phyloP scores from a whole-genome alignment of 2,888 invertebrate species.

The Parnassius mnemosyne region DNA sequence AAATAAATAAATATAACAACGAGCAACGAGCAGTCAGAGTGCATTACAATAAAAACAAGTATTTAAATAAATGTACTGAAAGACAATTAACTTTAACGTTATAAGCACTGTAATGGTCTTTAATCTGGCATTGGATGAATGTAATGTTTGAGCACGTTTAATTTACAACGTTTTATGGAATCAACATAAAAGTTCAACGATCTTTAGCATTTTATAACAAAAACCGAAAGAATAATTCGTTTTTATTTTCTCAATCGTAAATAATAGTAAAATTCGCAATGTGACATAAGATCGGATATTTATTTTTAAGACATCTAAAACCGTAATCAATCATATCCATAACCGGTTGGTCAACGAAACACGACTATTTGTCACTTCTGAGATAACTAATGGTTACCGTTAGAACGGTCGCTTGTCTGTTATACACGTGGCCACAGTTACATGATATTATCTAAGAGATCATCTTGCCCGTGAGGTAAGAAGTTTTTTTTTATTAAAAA shows the following conservation, averaged over 20 bases:
- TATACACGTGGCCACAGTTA: slow-evolving; percentile 3
- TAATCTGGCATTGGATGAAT: too few relatives aligned
- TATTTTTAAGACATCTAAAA: slow-evolving; percentile 2
- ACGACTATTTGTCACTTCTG: slow-evolving; percentile 19
- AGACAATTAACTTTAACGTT: too few relatives aligned
- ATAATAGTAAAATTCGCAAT: background rate
- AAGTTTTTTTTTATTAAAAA: background rate
- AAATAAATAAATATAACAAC: too few relatives aligned
- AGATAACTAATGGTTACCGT: slow-evolving; percentile 25
- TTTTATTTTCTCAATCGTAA: background rate
- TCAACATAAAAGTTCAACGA: too few relatives aligned
- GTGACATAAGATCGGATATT: background rate
- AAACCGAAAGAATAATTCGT: too few relatives aligned
- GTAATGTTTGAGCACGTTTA: too few relatives aligned
- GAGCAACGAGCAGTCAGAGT: too few relatives aligned
- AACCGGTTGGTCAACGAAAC: slow-evolving; percentile 20
- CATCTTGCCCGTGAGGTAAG: slow-evolving; percentile 5
- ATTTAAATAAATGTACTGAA: too few relatives aligned
- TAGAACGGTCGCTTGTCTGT: slow-evolving; percentile 17
- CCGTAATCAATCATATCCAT: slow-evolving; percentile 16
- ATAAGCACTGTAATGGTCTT: too few relatives aligned
- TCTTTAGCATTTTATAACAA: too few relatives aligned
- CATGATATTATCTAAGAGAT: slow-evolving; percentile 22
- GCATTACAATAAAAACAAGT: too few relatives aligned
- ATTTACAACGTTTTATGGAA: too few relatives aligned